Percentiles rank a stretch among this genome's conserved stretches.
phyloP scores from a whole-genome alignment of 2,113 vertebrate species.

The Saguinus midas region DNA sequence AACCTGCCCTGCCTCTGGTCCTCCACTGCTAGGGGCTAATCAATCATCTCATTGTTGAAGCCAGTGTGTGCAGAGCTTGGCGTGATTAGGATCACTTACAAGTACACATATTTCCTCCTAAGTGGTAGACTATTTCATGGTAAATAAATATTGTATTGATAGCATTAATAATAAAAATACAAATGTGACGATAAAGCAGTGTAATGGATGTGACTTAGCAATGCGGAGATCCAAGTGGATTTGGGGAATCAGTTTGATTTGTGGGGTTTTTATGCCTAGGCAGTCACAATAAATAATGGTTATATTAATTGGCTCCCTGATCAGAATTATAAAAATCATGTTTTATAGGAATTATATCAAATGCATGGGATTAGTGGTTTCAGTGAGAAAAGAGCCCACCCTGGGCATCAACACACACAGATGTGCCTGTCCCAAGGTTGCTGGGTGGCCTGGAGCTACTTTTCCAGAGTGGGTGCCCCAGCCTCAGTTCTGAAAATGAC shows the following conservation, averaged over 20 bases:
- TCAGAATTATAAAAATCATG: not conserved
- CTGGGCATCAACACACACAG: accelerated
- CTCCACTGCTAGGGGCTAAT: too few relatives aligned
- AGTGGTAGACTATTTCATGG: not conserved
- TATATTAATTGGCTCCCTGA: not conserved
- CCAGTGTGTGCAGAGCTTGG: accelerated
- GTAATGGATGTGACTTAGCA: not conserved
- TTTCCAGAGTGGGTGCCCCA: not conserved
- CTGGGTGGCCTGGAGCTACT: not conserved
- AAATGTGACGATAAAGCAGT: not conserved
- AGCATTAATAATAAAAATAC: not conserved
- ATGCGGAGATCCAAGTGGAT: not conserved
- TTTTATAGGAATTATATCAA: not conserved
- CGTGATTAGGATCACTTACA: not conserved
- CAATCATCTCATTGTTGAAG: too few relatives aligned
- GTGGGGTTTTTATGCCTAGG: not conserved
- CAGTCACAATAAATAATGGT: not conserved
- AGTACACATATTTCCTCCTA: not conserved
- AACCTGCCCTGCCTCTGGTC: too few relatives aligned
- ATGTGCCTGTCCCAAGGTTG: accelerated
- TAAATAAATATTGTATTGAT: not conserved
- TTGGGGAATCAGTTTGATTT: not conserved
- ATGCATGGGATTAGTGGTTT: not conserved
- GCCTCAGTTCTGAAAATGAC: not conserved
- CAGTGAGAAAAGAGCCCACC: not conserved